Evolutionary conservation across 2,113 vertebrate species (phyloP).

Genomic region (Catagonus wagneri): DNA sequence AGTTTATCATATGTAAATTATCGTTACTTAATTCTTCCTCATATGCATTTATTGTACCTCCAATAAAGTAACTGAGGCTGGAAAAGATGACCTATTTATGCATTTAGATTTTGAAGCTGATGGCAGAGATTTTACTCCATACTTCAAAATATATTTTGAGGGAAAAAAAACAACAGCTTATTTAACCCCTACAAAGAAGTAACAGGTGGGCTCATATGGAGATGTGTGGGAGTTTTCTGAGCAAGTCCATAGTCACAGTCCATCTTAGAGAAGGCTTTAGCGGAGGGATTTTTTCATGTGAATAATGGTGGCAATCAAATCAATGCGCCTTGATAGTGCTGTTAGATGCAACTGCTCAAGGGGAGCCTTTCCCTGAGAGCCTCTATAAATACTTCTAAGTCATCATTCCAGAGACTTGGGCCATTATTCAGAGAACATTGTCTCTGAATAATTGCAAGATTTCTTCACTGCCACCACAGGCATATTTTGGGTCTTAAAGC

Average conservation of each 20-base stretch:
- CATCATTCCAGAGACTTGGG: background rate
- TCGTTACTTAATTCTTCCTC: background rate
- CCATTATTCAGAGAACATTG: background rate
- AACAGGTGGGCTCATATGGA: background rate
- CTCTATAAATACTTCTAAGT: background rate
- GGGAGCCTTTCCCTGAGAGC: background rate
- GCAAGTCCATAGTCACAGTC: background rate
- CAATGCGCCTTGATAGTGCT: background rate
- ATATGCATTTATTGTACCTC: background rate
- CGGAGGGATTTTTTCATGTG: slow-evolving; percentile 26
- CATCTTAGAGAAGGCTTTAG: background rate
- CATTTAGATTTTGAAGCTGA: background rate
- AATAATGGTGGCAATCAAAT: slow-evolving; percentile 24
- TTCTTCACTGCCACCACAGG: background rate
- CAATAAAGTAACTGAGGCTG: background rate
- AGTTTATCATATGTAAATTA: slow-evolving; percentile 11
- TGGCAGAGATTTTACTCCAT: background rate
- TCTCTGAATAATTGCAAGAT: background rate
- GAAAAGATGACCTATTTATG: slow-evolving; percentile 4
- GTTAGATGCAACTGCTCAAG: background rate
- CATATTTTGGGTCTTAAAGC: background rate
- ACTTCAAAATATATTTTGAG: background rate
- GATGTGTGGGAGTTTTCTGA: background rate
- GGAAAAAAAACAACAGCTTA: background rate
- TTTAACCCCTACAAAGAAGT: background rate